These are phyloP conservation scores for Maniola jurtina DNA, from an alignment of 1,140 invertebrate genomes.

Conservation along the genomic window DNA sequence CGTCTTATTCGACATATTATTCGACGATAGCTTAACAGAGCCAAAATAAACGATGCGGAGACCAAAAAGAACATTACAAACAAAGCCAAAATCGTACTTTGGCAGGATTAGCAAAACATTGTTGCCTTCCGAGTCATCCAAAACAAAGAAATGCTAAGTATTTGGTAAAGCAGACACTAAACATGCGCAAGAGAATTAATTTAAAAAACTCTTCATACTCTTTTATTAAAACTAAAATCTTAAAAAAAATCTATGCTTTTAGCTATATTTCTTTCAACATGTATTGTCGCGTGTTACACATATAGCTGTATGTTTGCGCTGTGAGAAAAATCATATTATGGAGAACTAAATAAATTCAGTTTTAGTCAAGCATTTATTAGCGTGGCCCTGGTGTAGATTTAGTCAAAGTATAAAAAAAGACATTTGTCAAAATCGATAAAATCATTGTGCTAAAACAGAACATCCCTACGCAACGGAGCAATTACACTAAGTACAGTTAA, in stretches of 20 bases:
- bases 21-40: too few relatives aligned
- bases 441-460: constrained; percentile 61
- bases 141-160: constrained; percentile 53
- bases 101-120: constrained; percentile 46
- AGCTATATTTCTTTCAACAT: background rate
- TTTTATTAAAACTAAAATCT: constrained; percentile 3
- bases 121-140: constrained; percentile 40
- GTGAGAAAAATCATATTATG: background rate
- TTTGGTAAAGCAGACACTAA: constrained; percentile 54
- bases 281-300: background rate
- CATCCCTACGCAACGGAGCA: constrained; percentile 44
- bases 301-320: constrained; percentile 4
- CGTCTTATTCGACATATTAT: too few relatives aligned
- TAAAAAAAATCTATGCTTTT: constrained; percentile 8
- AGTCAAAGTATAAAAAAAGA: constrained; percentile 28
- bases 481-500: constrained; percentile 64
- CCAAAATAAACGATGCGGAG: background rate
- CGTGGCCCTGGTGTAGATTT: constrained; percentile 6
- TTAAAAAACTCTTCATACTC: constrained; percentile 5
- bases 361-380: constrained; percentile 5
- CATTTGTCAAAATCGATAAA: constrained; percentile 24
- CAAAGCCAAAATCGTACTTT: constrained; percentile 47
- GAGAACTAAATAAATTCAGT: background rate
- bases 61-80: constrained; percentile 65
- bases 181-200: constrained; percentile 22